Base-by-base conservation (phyloP, 2,797 vertebrate species). In the Helicolenus hilgendorfi region DNA sequence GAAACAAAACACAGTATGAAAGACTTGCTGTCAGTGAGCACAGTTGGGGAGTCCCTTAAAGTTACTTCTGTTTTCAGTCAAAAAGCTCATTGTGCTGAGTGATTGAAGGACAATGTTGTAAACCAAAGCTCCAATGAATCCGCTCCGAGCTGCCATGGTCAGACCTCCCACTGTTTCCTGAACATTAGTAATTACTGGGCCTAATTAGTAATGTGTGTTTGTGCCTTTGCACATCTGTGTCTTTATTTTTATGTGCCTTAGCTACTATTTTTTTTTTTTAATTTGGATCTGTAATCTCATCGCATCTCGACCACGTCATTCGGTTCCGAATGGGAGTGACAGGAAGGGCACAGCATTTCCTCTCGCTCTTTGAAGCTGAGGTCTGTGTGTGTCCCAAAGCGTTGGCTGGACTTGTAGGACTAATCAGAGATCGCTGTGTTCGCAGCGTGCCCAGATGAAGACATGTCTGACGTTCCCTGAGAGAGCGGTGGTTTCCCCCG, bases 331-430 rank as follows among this genome's bases (percentile, higher is more conserved):
- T 88, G 94, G 93, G 94, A 96, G 93, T 92, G 92, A 95, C 96
- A 96, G 97, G 97, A 97, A 97, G 95, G 96, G 96, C 91, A 93
- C 84, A 71, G 91, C 93, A 75, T 93, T 97, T 97, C 96, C 96
- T 93, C 89, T 86, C 36, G 13, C 85, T 79, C 95, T 97, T 97
- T 97, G 94, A 97, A 95, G 94, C 93, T 10, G 38, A 84, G 88
- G 76, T 83, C 90, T 83, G 31, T 89, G 89, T 88, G 90, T 68
- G 85, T 94, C 92, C 91, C 89, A 87, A 86, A 95, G 88, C 70
- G 15, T 60, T n/a, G 55, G 89, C 89, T 85, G 91, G 73, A 84
- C 86, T 83, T 81, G 84, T 71, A 77, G 72, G 79, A 84, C 91
- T 92, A 94, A 94, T 96, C 93, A 84, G 78, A 93, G 85, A 89